These are phyloP conservation scores for Acropora tenuis DNA, from an alignment of 64 coral and sea anemone genomes.

Conservation along the genomic window DNA sequence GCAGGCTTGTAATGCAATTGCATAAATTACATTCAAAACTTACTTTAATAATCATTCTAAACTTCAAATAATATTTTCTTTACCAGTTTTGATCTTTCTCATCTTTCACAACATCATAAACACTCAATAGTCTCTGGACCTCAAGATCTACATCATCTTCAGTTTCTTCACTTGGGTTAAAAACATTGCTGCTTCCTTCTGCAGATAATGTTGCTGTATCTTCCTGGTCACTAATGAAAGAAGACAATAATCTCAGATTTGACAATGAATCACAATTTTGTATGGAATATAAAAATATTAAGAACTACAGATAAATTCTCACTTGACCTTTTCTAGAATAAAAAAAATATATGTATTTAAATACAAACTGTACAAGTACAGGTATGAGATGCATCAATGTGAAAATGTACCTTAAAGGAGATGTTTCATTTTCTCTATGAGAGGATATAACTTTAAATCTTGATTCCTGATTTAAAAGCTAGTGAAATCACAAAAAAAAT, in stretches of 20 bases:
- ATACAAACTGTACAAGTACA: too few species aligned
- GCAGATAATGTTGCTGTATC: background rate
- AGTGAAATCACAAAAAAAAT: background rate
- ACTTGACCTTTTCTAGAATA: too few species aligned
- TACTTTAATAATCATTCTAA: too few species aligned
- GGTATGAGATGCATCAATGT: background rate
- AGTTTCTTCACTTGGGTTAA: background rate
- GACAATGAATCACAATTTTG: background rate
- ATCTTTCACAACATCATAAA: constrained; percentile 68
- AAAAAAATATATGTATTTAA: too few species aligned
- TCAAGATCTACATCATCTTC: constrained; percentile 45
- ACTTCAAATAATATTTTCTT: background rate
- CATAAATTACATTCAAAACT: too few species aligned
- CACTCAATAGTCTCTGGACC: constrained; percentile 60
- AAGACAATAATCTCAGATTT: background rate
- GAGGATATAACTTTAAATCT: constrained; percentile 52
- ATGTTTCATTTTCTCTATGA: constrained; percentile 10
- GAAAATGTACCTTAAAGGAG: background rate
- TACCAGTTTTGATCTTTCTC: constrained; percentile 16
- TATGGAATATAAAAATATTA: background rate
- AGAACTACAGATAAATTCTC: too few species aligned
- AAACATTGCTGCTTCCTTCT: background rate
- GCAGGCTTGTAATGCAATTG: too few species aligned
- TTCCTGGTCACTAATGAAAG: background rate
- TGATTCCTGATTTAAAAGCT: constrained; percentile 48